Conservation (phyloP, 2,888 invertebrate genomes). For the Lymantria dispar region DNA sequence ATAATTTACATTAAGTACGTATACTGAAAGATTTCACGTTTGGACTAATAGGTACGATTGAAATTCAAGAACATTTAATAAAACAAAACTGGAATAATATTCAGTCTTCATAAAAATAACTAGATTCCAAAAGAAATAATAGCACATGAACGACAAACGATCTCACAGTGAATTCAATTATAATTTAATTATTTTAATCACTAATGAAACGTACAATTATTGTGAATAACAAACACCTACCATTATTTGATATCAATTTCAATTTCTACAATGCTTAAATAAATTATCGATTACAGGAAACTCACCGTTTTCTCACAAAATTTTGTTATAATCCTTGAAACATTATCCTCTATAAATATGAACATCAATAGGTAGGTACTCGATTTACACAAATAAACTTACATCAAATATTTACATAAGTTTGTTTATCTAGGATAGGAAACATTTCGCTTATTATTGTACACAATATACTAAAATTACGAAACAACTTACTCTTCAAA, state of each 20-base stretch:
- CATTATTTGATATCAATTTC: constrained; percentile 70
- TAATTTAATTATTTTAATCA: constrained; percentile 65
- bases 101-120: constrained; percentile 80
- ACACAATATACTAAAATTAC: constrained; percentile 73
- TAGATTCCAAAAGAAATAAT: constrained; percentile 50
- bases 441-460: constrained; percentile 77
- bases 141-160: constrained; percentile 32
- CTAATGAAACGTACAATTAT: constrained; percentile 71
- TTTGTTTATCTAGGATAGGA: constrained; percentile 76
- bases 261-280: constrained; percentile 71
- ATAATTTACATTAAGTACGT: constrained; percentile 82
- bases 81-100: constrained; percentile 74
- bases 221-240: constrained; percentile 69
- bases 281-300: constrained; percentile 78
- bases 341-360: constrained; percentile 69
- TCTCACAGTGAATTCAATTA: constrained; percentile 30
- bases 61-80: constrained; percentile 56
- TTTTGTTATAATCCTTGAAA: constrained; percentile 50
- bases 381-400: constrained; percentile 72
- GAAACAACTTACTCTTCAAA: constrained; percentile 68
- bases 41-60: constrained; percentile 74
- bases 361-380: constrained; percentile 79
- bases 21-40: constrained; percentile 80
- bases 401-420: constrained; percentile 69
- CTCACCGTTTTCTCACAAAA: constrained; percentile 69